Evolutionary conservation across 2,888 invertebrate genomes (phyloP).

Genomic region (Arenicola marina): DNA sequence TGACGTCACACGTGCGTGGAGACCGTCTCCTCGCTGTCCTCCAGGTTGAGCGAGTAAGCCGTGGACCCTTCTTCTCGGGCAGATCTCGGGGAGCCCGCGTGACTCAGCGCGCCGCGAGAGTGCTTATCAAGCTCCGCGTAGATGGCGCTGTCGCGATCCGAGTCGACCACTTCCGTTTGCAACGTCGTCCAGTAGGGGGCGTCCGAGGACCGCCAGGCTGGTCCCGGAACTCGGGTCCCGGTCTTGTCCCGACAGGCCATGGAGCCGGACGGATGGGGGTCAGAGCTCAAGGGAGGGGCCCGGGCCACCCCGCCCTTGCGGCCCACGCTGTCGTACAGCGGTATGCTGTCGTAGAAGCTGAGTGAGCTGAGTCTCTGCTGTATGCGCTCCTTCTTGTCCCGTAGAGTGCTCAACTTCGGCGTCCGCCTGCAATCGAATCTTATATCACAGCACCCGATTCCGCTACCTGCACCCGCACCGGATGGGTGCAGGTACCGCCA

Average conservation of each 20-base stretch:
- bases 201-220: too few species aligned
- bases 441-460: too few species aligned
- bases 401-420: not conserved
- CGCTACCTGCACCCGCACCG: too few species aligned
- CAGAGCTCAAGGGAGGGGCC: not conserved
- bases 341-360: conserved; percentile 33
- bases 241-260: too few species aligned
- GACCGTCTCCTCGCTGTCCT: too few species aligned
- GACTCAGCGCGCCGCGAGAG: not conserved
- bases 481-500: not conserved
- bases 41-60: too few species aligned
- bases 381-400: conserved; percentile 15
- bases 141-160: conserved; percentile 5
- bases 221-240: too few species aligned
- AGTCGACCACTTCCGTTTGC: not conserved
- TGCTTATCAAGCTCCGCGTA: conserved; percentile 5
- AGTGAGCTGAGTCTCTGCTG: conserved; percentile 28
- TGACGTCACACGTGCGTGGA: too few species aligned
- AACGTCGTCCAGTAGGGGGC: not conserved
- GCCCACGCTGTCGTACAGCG: conserved; percentile 28
- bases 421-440: too few species aligned
- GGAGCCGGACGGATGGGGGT: too few species aligned
- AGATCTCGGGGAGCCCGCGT: not conserved
- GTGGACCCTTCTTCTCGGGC: too few species aligned
- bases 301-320: conserved; percentile 4